phyloP scores from a whole-genome alignment of 2,113 vertebrate species.

The Tricholaema leucomelas region DNA sequence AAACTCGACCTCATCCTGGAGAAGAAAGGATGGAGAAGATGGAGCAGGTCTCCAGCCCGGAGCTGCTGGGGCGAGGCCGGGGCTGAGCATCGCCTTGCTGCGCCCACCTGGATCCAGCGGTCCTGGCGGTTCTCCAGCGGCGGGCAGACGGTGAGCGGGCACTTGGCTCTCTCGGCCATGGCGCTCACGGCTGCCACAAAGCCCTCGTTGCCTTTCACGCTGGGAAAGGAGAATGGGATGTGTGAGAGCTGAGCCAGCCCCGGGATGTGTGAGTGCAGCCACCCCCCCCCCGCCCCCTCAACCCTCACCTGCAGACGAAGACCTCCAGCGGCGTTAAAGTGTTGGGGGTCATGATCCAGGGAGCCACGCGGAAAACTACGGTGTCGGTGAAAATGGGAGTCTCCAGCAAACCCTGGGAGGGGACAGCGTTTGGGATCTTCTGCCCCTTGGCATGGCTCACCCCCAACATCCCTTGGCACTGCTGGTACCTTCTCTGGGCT shows the following conservation, averaged over 20 bases:
- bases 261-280: accelerated
- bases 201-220: conserved; percentile 47
- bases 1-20: conserved; percentile 92
- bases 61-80: accelerated
- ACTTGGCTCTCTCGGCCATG: conserved; percentile 67
- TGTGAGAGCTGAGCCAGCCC: not conserved
- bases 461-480: accelerated
- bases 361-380: conserved; percentile 85
- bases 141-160: conserved; percentile 77
- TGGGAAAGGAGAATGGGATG: not conserved
- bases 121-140: conserved; percentile 78
- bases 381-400: conserved; percentile 88
- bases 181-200: conserved; percentile 77
- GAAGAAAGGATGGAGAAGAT: not conserved
- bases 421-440: accelerated
- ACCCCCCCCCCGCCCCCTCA: accelerated
- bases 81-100: not conserved
- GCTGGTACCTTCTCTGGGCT: conserved; percentile 22
- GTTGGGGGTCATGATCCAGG: conserved; percentile 97
- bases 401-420: conserved; percentile 76
- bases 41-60: accelerated
- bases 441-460: accelerated
- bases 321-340: conserved; percentile 82
- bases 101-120: conserved; percentile 91
- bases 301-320: conserved; percentile 83